phyloP scores from a whole-genome alignment of 2,113 vertebrate species.

The Carlito syrichta region DNA sequence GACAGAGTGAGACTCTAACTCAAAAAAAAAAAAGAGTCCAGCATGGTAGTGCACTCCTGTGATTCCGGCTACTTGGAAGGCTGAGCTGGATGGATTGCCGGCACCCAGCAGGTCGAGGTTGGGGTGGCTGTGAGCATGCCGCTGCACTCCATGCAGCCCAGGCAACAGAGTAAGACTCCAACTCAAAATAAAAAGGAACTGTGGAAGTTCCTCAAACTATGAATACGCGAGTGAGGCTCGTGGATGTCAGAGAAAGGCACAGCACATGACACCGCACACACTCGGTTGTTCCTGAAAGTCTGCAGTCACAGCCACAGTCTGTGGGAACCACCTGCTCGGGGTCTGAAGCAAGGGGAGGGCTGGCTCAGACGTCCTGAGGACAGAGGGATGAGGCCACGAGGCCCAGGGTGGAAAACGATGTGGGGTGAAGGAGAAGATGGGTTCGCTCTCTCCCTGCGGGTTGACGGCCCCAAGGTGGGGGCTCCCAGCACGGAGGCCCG shows the following conservation, averaged over 20 bases:
- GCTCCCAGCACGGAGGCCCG: neutral
- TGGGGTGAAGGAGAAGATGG: fast-evolving
- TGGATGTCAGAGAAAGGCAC: neutral
- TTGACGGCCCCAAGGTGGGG: neutral
- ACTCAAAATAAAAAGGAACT: no score
- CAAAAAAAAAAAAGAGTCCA: no score
- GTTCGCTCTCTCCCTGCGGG: no score
- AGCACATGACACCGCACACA: neutral
- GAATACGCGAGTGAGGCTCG: neutral
- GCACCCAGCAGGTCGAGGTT: no score
- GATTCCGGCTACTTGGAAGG: no score
- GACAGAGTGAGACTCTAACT: no score
- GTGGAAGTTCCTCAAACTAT: neutral
- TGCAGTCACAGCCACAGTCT: neutral
- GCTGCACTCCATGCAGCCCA: no score
- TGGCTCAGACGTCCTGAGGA: neutral
- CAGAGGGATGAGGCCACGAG: neutral
- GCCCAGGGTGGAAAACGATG: neutral
- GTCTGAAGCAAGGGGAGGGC: neutral
- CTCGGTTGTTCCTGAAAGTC: neutral
- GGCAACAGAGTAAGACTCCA: no score
- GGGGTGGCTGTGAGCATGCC: no score
- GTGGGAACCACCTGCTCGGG: neutral
- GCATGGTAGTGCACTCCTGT: no score
- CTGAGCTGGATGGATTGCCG: no score